These are phyloP conservation scores for Ellobium chinense DNA, from an alignment of 2,888 invertebrate species.

Conservation along the genomic window DNA sequence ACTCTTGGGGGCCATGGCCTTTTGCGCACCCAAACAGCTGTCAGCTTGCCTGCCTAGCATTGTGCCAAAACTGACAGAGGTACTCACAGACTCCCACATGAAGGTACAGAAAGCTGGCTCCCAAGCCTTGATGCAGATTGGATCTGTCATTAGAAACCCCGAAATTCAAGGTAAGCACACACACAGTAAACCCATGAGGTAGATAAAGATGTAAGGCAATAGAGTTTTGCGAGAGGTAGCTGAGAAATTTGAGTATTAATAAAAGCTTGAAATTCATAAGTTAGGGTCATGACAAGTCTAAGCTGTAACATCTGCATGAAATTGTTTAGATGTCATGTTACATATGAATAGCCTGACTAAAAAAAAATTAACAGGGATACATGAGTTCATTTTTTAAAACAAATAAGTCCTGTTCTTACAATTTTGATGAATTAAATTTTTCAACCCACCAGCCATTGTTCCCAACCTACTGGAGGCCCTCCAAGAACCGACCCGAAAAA, in stretches of 20 bases:
- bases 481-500: constrained; percentile 97
- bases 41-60: constrained; percentile 98
- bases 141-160: constrained; percentile 98
- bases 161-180: constrained; percentile 86
- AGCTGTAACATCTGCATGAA: too few relatives aligned
- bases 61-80: constrained; percentile 97
- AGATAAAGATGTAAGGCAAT: too few relatives aligned
- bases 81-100: constrained; percentile 97
- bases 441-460: constrained; percentile 80
- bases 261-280: too few relatives aligned
- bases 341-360: too few relatives aligned
- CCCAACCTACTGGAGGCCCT: constrained; percentile 88
- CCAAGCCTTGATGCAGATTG: constrained; percentile 96
- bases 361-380: too few relatives aligned
- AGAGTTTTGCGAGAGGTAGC: too few relatives aligned
- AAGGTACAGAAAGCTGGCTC: constrained; percentile 98
- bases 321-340: too few relatives aligned
- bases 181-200: too few relatives aligned
- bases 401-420: too few relatives aligned
- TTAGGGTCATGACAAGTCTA: too few relatives aligned
- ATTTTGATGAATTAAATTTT: too few relatives aligned
- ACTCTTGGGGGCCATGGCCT: constrained; percentile 97
- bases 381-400: too few relatives aligned
- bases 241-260: background rate
- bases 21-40: constrained; percentile 98